These are phyloP conservation scores for Patagioenas fasciata DNA, from an alignment of 2,113 vertebrate genomes.

Conservation along the genomic window DNA sequence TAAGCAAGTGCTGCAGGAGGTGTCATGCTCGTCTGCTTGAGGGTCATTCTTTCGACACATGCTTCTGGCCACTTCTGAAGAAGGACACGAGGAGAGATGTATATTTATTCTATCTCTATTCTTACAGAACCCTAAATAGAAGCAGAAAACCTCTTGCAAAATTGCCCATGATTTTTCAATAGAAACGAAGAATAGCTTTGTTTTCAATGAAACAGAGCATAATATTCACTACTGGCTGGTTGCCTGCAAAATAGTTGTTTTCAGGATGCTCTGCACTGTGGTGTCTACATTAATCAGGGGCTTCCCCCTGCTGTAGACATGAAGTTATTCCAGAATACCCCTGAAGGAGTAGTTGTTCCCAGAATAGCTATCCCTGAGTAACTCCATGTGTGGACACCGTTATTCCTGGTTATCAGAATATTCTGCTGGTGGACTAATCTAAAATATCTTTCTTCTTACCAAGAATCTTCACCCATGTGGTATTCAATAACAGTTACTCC, in stretches of 20 bases:
- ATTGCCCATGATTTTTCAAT: background rate
- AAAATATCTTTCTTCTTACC: background rate
- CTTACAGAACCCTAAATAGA: background rate
- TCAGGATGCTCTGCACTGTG: background rate
- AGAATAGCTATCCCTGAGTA: background rate
- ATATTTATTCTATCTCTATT: background rate
- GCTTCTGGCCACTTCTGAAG: background rate
- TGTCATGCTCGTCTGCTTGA: background rate
- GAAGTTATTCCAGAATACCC: background rate
- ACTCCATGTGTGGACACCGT: background rate
- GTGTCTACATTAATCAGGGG: background rate
- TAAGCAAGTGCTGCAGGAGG: background rate
- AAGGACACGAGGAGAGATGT: background rate
- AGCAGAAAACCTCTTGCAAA: background rate
- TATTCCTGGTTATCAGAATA: background rate
- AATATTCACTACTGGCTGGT: background rate
- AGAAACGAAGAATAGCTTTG: background rate
- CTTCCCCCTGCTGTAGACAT: background rate
- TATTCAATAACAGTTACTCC: background rate
- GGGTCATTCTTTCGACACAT: rapidly evolving
- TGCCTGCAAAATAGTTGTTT: background rate
- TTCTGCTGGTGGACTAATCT: background rate
- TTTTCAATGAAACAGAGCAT: background rate
- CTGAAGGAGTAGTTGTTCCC: conserved; percentile 1
- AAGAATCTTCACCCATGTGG: background rate